Base-by-base conservation (phyloP, 2,888 invertebrate species). In the Hypsopygia costalis region DNA sequence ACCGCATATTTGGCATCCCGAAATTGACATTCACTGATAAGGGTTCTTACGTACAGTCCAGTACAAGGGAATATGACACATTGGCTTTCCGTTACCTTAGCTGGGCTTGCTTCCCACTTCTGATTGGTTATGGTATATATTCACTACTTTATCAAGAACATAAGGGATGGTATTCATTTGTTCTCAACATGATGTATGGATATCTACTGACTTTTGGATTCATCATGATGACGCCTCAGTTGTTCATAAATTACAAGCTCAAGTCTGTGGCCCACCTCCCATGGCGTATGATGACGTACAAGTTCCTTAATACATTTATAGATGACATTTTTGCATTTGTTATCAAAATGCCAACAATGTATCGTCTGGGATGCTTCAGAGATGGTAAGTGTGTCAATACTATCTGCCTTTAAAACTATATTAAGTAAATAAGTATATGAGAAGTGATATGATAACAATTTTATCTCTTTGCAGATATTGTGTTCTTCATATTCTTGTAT, bases 301-400 rank as follows among this genome's bases (percentile, higher is more conserved):
- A 99, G 90, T 98, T 98, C 79, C 92, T 99, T 43, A 99, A 99
- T 80, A 99, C 99, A 11, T 99, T 99, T 81, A 99, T 99, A 63
- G 99, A 99, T 88, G 99, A 99, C 80, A 97, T 99, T 63, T 99
- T 99, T 90, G 99, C 99, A 44, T 99, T 99, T 90, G 98, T 99
- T 49, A 99, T 99, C 62, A 98, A 98, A 88, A 99, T 99, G 99
- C 99, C 99, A 20, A 99, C 98, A 1, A 95, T 99, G 92, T 99
- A 99, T 72, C 92, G 99, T 57, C 81, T 99, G 62, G 99, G 99
- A 29, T 99, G 99, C 87, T 98, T 99, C 90, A 93, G 99, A 78
- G 99, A 99, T 90, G 97, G 93, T 93, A 72, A 75, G 85, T 79
- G 45, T 47, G 11, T 35, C n/a, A 32, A 34, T 39, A 34, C 41